Conservation (phyloP, 2,113 vertebrate species). For the Dromas ardeola region DNA sequence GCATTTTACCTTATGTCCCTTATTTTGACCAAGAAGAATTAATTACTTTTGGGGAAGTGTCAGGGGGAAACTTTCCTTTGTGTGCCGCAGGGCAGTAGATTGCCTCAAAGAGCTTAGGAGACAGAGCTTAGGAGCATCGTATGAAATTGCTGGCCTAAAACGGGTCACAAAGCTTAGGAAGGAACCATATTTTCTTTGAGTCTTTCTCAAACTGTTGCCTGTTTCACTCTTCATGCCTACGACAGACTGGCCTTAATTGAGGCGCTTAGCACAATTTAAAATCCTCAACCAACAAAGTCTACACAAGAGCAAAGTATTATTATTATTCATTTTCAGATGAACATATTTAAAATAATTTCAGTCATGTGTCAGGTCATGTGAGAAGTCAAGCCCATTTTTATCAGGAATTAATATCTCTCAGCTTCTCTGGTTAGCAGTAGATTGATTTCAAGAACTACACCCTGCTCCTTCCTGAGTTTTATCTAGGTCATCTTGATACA, state of each 20-base stretch:
- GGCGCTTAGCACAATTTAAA: neutral
- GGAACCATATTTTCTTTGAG: neutral
- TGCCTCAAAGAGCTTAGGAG: neutral
- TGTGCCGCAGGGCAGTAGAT: neutral
- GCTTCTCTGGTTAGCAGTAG: constrained; percentile 6
- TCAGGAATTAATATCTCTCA: constrained; percentile 37
- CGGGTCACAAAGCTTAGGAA: neutral
- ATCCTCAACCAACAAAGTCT: neutral
- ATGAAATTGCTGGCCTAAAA: neutral
- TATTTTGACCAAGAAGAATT: neutral
- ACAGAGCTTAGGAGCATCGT: neutral
- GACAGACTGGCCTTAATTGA: neutral
- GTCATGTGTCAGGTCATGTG: constrained; percentile 12
- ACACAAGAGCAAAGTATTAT: neutral
- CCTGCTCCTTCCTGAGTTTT: neutral
- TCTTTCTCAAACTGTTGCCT: neutral
- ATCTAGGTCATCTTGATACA: neutral
- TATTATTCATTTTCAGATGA: neutral
- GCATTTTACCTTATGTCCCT: neutral
- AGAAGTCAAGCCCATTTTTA: constrained; percentile 46
- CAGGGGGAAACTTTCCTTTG: neutral
- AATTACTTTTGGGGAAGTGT: neutral
- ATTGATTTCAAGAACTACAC: neutral
- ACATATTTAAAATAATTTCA: neutral
- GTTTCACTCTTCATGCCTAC: neutral